A percentile compares a stretch with the other conserved stretches of the same genome.
Evolutionary conservation across 2,113 vertebrate genomes (phyloP).

Genomic region (Ifrita kowaldi): DNA sequence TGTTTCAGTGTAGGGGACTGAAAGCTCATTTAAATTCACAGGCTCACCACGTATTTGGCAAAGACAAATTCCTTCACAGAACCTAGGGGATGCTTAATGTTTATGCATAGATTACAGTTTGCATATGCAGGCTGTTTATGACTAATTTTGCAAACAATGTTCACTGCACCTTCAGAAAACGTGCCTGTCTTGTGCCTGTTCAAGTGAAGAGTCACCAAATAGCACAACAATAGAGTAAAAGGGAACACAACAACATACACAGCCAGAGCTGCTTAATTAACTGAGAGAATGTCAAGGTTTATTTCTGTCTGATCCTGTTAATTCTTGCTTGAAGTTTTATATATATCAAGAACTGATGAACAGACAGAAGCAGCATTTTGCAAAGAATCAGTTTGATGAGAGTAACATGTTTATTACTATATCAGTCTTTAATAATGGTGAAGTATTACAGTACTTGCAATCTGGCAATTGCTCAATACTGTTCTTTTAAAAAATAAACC

Average conservation of each 20-base stretch:
- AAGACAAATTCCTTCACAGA: slow-evolving; percentile 26
- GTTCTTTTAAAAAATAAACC: neutral
- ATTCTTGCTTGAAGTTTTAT: neutral
- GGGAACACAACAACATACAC: neutral
- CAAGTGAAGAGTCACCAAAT: neutral
- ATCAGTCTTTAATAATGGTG: neutral
- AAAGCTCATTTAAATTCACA: neutral
- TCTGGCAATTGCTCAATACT: neutral
- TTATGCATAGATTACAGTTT: slow-evolving; percentile 7
- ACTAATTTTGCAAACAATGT: neutral
- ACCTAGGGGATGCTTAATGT: neutral
- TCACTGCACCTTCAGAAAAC: neutral
- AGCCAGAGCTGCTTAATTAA: neutral
- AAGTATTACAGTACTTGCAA: neutral
- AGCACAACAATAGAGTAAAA: neutral
- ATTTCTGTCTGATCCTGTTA: neutral
- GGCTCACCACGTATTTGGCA: neutral
- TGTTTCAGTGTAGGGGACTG: neutral
- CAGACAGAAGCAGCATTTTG: neutral
- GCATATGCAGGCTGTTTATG: neutral
- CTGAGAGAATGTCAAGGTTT: neutral
- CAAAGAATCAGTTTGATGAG: neutral
- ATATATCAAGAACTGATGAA: neutral
- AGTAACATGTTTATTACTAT: neutral
- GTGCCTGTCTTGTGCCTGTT: neutral